These are phyloP conservation scores for Unio delphinus DNA, from an alignment of 2,888 invertebrate genomes.

Conservation along the genomic window DNA sequence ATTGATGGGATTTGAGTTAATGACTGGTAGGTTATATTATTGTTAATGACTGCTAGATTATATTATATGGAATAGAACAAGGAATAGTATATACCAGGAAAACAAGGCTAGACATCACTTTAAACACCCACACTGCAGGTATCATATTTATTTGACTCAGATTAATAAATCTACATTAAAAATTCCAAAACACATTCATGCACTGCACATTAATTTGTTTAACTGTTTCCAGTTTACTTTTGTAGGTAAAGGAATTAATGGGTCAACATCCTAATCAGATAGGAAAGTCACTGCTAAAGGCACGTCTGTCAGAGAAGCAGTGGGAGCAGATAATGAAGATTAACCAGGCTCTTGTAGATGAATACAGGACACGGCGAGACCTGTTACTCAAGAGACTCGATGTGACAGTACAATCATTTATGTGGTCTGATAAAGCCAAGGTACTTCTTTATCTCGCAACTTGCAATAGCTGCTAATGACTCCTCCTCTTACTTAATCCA, in stretches of 20 bases:
- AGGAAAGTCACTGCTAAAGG: conserved; percentile 84
- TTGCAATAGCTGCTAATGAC: neutral
- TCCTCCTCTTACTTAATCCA: conserved; percentile 2
- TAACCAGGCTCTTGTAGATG: conserved; percentile 83
- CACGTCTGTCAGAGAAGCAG: conserved; percentile 83
- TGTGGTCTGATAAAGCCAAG: conserved; percentile 76
- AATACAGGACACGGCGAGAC: conserved; percentile 87
- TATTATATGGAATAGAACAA: too few relatives aligned
- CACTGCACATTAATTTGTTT: too few relatives aligned
- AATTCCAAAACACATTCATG: too few relatives aligned
- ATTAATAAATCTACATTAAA: too few relatives aligned
- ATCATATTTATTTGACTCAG: too few relatives aligned
- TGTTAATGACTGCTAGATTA: too few relatives aligned
- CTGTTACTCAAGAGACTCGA: conserved; percentile 92
- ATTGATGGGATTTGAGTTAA: too few relatives aligned
- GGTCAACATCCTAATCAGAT: conserved; percentile 75
- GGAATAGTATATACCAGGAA: too few relatives aligned
- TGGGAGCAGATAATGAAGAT: conserved; percentile 84
- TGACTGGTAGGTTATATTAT: too few relatives aligned
- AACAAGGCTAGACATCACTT: too few relatives aligned
- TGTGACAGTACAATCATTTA: conserved; percentile 96
- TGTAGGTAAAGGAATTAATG: conserved; percentile 63
- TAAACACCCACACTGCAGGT: too few relatives aligned
- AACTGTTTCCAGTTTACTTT: neutral
- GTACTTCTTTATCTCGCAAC: conserved; percentile 66